Evolutionary conservation across 2,888 invertebrate genomes (phyloP).

Genomic region (Spodoptera picta): DNA sequence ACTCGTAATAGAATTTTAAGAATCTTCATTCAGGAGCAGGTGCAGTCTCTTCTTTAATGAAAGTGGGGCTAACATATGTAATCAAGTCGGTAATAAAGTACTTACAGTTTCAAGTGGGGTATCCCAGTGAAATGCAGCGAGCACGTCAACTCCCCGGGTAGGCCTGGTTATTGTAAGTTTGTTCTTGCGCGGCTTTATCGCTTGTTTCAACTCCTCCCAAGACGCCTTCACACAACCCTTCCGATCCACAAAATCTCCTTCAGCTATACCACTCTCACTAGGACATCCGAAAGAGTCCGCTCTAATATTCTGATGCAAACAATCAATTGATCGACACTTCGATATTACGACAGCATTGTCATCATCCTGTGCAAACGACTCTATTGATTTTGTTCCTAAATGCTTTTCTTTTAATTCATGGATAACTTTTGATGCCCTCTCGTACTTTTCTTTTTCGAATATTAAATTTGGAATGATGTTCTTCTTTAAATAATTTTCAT

Average conservation of each 20-base stretch:
- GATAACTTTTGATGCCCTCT: slow-evolving; percentile 58
- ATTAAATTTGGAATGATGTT: slow-evolving; percentile 53
- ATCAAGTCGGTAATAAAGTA: slow-evolving; percentile 21
- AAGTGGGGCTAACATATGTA: no score
- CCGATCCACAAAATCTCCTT: slow-evolving; percentile 37
- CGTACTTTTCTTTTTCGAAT: slow-evolving; percentile 61
- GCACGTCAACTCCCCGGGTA: slow-evolving; percentile 66
- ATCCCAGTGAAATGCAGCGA: slow-evolving; percentile 71
- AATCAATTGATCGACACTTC: slow-evolving; percentile 67
- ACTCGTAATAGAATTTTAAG: no score
- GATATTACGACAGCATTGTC: slow-evolving; percentile 54
- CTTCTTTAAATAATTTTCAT: slow-evolving; percentile 76
- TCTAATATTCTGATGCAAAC: slow-evolving; percentile 55
- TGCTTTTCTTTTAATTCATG: slow-evolving; percentile 65
- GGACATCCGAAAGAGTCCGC: slow-evolving; percentile 60
- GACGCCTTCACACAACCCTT: slow-evolving; percentile 60
- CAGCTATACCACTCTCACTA: slow-evolving; percentile 64
- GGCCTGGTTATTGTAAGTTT: slow-evolving; percentile 71
- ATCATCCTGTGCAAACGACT: slow-evolving; percentile 53
- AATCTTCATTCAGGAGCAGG: no score
- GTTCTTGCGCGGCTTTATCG: slow-evolving; percentile 64
- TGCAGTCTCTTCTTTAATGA: no score
- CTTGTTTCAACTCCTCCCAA: slow-evolving; percentile 73
- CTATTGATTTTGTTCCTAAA: slow-evolving; percentile 51
- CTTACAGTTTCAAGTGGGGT: slow-evolving; percentile 77